A percentile compares a stretch with the other conserved stretches of the same genome.
Conservation (phyloP, 2,888 invertebrate genomes). For the Aphelenchoides bicaudatus region DNA sequence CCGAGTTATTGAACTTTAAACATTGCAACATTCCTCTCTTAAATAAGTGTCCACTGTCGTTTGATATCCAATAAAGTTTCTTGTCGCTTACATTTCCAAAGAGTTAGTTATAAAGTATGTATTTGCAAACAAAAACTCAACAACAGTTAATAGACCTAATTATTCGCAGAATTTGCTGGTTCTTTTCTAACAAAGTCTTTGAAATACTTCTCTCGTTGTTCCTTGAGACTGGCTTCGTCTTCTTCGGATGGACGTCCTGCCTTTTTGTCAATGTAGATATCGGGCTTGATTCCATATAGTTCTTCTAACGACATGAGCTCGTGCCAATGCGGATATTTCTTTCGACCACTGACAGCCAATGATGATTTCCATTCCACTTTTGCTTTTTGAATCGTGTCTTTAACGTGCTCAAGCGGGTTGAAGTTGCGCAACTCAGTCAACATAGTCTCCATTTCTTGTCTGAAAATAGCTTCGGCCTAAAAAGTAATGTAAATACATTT, state of each 20-base stretch:
- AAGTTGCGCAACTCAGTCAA: constrained; percentile 48
- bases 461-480: constrained; percentile 50
- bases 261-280: constrained; percentile 53
- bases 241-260: constrained; percentile 51
- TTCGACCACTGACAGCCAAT: constrained; percentile 51
- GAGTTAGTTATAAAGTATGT: background rate
- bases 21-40: too few species aligned
- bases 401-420: constrained; percentile 52
- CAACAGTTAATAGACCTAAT: background rate
- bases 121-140: background rate
- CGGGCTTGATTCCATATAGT: constrained; percentile 37
- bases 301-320: constrained; percentile 54
- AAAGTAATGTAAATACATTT: constrained; percentile 16
- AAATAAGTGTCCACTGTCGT: background rate
- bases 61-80: background rate
- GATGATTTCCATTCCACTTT: constrained; percentile 51
- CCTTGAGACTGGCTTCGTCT: constrained; percentile 44
- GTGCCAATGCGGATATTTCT: constrained; percentile 57
- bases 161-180: background rate
- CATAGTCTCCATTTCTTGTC: constrained; percentile 48
- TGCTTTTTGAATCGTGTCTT: constrained; percentile 45
- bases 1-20: too few species aligned
- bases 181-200: constrained; percentile 27
- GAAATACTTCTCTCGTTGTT: constrained; percentile 45
- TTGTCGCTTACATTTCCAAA: background rate